Base-by-base conservation (phyloP, 2,888 invertebrate species). In the Lithophane leautieri region DNA sequence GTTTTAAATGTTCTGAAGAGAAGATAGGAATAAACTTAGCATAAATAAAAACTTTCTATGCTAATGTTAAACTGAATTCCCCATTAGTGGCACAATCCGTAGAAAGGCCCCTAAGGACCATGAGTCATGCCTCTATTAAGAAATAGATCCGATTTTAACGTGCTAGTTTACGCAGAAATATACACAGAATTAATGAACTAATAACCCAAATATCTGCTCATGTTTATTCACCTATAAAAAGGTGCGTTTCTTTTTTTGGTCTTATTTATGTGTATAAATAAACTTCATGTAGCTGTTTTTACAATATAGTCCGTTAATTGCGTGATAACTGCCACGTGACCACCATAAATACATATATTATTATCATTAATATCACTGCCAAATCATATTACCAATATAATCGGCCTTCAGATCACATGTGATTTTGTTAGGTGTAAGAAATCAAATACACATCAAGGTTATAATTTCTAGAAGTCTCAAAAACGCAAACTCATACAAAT, bases 21-120 rank as follows among this genome's bases (percentile, higher is more conserved):
- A 81, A 62, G 40, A 62, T 44, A 63, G 50, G 34, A 82, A 78
- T 73, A 56, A 78, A 76, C 47, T 86, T 79, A 71, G 65, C 76
- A 85, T 85, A 83, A 79, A 73, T 67, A 69, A 50, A 73, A 81
- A 73, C 74, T 86, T 78, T 81, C 63, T 78, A 84, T 82, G 73
- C 73, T 68, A 74, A 77, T 78, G 42, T 56, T 50, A 40, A 52
- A 40, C 58, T 63, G 70, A 79, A 75, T 76, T 82, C 54, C 61
- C 78, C 69, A 60, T 58, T 66, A 72, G 72, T 77, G 69, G 61
- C 78, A 82, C 70, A 73, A 67, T 76, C 54, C 9, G 34, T 73
- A 62, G 69, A 80, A 66, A 73, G 47, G 34, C 52, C 40, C 28
- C 22, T 72, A 54, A 77, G 42, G 65, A 56, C 52, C 62, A 67